Base-by-base conservation (phyloP, 2,888 invertebrate genomes). In the Cataglyphis livida region DNA sequence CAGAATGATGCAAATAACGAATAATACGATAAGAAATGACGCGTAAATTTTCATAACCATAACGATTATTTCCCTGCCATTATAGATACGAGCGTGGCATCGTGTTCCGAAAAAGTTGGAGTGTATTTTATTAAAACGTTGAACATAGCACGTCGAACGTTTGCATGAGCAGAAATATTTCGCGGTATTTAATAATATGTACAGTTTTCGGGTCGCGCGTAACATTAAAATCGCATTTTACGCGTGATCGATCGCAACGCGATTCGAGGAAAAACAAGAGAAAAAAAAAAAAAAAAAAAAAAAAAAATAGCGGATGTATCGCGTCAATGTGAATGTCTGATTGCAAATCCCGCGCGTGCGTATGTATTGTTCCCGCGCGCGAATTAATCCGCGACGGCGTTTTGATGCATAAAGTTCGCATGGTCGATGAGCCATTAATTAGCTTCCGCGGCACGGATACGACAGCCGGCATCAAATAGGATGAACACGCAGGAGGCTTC, bases 351-450 rank as follows among this genome's bases (percentile, higher is more conserved):
- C 51, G 48, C 25, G 65, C 35, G 65, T 57, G 28, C 32, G 41
- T 64, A 59, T 51, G 51, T 54, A 73, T 76, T 76, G 83, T 73
- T 75, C 84, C 68, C 65, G 81, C 73, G 82, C 74, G 81, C 83
- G 81, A 87, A 87, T 90, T 90, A 90, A 90, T 88, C 90, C 90
- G 83, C 81, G 78, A 78, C 79, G 78, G 84, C 88, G 88, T 90
- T 90, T 88, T 87, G 84, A 87, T 85, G 88, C 89, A 90, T 90
- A 87, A 89, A 90, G 87, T 90, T 85, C 74, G 85, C 62, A 68
- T 75, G 82, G 84, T 87, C 90, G 88, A 90, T 90, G 90, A 90
- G 90, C 90, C 86, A 84, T 90, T 90, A 90, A 90, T 90, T 90
- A 90, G 87, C 88, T 88, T 90, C 84, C 87, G 41, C 84, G 86